These are phyloP conservation scores for Ophion obscuratus DNA, from an alignment of 2,888 invertebrate genomes.

Conservation along the genomic window DNA sequence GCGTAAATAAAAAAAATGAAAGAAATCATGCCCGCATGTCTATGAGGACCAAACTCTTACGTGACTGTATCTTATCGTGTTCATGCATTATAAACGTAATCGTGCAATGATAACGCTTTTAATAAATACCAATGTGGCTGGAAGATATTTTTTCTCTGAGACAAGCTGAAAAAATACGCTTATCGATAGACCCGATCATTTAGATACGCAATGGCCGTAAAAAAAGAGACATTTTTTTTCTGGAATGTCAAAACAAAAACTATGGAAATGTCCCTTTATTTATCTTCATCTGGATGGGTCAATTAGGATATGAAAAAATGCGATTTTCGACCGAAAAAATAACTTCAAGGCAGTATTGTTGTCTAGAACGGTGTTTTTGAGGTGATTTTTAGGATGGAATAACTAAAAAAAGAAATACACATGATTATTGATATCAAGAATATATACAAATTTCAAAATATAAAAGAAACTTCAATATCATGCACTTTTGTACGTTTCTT, in stretches of 20 bases:
- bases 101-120: conserved; percentile 40
- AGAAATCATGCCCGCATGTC: conserved; percentile 6
- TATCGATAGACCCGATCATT: background rate
- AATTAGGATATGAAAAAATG: background rate
- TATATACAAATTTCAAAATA: too few relatives aligned
- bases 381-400: too few relatives aligned
- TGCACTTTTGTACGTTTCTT: too few relatives aligned
- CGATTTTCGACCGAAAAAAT: background rate
- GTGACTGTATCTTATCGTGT: conserved; percentile 46
- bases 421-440: too few relatives aligned
- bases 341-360: too few relatives aligned
- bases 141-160: conserved; percentile 6
- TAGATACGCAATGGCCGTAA: background rate
- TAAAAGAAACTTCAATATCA: too few relatives aligned
- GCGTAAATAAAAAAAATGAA: background rate
- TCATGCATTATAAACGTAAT: conserved; percentile 26
- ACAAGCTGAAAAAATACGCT: background rate
- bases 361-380: too few relatives aligned
- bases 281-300: background rate
- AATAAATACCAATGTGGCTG: background rate
- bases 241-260: background rate
- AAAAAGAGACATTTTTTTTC: background rate
- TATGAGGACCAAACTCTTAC: conserved; percentile 2
- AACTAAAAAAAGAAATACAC: too few relatives aligned
- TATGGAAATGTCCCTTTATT: background rate